phyloP scores from a whole-genome alignment of 2,797 vertebrate genomes.

The Chiloscyllium punctatum region DNA sequence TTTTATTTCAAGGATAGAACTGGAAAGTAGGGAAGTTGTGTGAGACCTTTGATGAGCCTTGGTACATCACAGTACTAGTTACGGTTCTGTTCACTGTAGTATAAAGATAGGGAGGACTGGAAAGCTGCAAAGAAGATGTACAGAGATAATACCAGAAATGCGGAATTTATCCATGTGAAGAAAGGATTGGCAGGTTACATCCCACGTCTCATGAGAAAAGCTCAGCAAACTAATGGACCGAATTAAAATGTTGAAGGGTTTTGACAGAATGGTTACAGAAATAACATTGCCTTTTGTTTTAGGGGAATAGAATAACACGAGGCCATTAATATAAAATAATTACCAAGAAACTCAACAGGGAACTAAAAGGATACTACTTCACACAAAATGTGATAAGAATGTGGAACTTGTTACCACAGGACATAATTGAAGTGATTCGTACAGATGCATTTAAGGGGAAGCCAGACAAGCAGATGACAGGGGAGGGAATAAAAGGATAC shows the following conservation, averaged over 20 bases:
- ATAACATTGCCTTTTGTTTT: background rate
- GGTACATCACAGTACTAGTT: background rate
- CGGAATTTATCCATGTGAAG: too few species aligned
- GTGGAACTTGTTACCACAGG: background rate
- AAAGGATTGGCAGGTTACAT: too few species aligned
- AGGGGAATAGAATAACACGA: background rate
- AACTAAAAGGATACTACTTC: background rate
- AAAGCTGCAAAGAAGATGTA: background rate
- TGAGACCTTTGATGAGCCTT: background rate
- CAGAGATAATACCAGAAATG: background rate
- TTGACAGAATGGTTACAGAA: background rate
- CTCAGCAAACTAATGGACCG: background rate
- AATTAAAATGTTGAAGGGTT: background rate
- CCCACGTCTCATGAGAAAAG: background rate
- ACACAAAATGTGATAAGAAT: background rate
- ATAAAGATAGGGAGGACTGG: background rate
- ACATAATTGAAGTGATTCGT: background rate
- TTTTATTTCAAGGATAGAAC: background rate
- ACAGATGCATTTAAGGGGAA: background rate
- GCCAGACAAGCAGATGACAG: background rate
- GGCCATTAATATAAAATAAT: background rate
- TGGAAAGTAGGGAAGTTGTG: background rate
- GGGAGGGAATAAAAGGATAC: background rate
- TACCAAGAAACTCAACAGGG: background rate
- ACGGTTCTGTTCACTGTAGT: background rate